phyloP scores from a whole-genome alignment of 1,140 invertebrate genomes.

The Rhyacophila brunnea region DNA sequence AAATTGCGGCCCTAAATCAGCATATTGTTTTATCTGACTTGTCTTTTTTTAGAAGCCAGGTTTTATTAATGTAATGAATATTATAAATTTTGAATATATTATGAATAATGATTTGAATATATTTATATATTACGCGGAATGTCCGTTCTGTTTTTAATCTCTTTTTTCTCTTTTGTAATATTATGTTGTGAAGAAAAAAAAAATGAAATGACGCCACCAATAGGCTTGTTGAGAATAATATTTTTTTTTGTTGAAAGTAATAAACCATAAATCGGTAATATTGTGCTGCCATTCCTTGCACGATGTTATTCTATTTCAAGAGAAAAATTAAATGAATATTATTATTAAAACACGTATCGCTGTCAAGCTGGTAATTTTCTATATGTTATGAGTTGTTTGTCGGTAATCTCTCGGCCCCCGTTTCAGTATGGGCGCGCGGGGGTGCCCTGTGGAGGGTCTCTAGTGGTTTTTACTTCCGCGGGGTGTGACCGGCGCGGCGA shows the following conservation, averaged over 20 bases:
- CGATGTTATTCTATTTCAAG: slow-evolving; percentile 27
- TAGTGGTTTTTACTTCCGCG: slow-evolving; percentile 1
- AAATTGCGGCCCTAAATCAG: too few species aligned
- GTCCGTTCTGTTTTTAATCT: too few species aligned
- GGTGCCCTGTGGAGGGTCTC: slow-evolving; percentile 11
- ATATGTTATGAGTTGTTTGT: slow-evolving; percentile 14
- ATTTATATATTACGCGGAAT: neutral
- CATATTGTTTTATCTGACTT: too few species aligned
- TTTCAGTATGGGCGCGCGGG: slow-evolving; percentile 11
- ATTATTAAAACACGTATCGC: slow-evolving; percentile 22
- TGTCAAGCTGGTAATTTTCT: slow-evolving; percentile 32
- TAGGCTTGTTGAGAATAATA: slow-evolving; percentile 24
- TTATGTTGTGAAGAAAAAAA: neutral
- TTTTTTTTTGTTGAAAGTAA: slow-evolving; percentile 15
- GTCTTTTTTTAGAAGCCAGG: too few species aligned
- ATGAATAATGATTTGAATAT: neutral
- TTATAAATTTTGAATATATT: slow-evolving; percentile 3
- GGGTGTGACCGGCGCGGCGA: slow-evolving; percentile 2
- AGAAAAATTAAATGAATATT: too few species aligned
- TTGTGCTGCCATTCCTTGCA: slow-evolving; percentile 31
- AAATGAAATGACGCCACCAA: slow-evolving; percentile 13
- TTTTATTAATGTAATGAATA: neutral
- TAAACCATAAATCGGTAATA: slow-evolving; percentile 10
- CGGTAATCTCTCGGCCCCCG: neutral
- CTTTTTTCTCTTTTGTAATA: neutral